These are phyloP conservation scores for Boloria selene DNA, from an alignment of 2,888 invertebrate species.

Conservation along the genomic window DNA sequence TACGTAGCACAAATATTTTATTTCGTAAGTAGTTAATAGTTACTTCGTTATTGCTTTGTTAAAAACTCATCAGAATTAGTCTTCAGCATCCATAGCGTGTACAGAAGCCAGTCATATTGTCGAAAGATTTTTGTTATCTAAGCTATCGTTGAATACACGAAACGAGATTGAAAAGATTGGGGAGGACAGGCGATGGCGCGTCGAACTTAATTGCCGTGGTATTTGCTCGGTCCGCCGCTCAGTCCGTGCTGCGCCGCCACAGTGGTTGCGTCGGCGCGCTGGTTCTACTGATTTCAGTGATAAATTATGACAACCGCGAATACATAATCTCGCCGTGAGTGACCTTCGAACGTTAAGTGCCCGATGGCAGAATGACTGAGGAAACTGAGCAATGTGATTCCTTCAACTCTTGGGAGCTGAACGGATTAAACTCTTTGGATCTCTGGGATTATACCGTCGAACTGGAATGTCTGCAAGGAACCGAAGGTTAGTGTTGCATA, in stretches of 20 bases:
- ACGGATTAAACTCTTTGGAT: constrained; percentile 87
- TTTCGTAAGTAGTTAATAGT: too few species aligned
- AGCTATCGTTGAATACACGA: constrained; percentile 60
- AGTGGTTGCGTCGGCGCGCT: constrained; percentile 54
- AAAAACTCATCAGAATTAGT: too few species aligned
- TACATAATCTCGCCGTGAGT: constrained; percentile 55
- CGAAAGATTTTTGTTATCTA: constrained; percentile 34
- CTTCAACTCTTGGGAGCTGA: constrained; percentile 78
- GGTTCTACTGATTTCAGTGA: constrained; percentile 35
- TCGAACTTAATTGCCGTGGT: constrained; percentile 58
- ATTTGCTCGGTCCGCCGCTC: constrained; percentile 41
- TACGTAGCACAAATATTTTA: too few species aligned
- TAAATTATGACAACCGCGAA: constrained; percentile 60
- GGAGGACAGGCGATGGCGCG: constrained; percentile 57
- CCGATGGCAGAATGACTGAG: constrained; percentile 65
- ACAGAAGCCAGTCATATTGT: too few species aligned
- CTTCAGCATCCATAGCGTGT: too few species aligned
- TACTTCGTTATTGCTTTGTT: too few species aligned
- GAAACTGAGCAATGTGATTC: constrained; percentile 74
- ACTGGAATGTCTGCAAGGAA: constrained; percentile 89
- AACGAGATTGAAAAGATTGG: constrained; percentile 71
- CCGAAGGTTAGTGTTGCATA: constrained; percentile 85
- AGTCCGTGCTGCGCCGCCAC: constrained; percentile 57
- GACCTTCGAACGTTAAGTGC: constrained; percentile 52
- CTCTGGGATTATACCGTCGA: constrained; percentile 94